Evolutionary conservation across 2,113 vertebrate species (phyloP), one percentile per base, ranked within the genome.

Genomic region (Calonectris borealis): DNA sequence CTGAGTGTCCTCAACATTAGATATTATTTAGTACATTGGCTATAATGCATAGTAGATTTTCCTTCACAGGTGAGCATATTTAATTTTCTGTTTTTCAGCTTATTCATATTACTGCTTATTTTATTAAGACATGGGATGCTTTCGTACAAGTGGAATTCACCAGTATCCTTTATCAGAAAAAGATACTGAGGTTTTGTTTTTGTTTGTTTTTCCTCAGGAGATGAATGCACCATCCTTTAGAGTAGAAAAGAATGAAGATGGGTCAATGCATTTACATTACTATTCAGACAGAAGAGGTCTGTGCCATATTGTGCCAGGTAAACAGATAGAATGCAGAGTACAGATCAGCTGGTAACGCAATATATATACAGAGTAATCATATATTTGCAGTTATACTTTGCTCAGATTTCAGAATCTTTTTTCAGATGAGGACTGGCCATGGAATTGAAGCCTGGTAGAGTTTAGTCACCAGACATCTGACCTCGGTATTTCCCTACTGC

Each of bases 171-270:
- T 71, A 42, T 38, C 60, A 80, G 36, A 69, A 49, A 62, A 38
- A 71, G n/a, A 82, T 61, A 54, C 0, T 65, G 26, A 95, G 10
- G 12, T n/a, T 54, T 78, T 68, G 26, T 1, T 38, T 72, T 62
- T 84, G 42, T 51, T 64, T 88, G 66, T 71, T 90, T 93, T 69
- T 76, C 86, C 87, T 83, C 89, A 98, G 98, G 98, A 98, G 87
- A 98, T 98, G 98, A 98, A 98, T 12, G 98, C 98, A 14, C 98
- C 98, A 31, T 98, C 98, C 58, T 98, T 98, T 78, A 97, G 98
- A 81, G 97, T 98, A 89, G 98, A 99, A 92, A 98, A 98, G 93
- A 98, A 97, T 75, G 96, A 97, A 84, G 98, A 98, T 11, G 97
- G 98, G 26, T 97, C 97, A 31, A 98, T 98, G 98, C 93, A 97